These are phyloP conservation scores for Gila orcuttii DNA, from an alignment of 2,113 vertebrate genomes.

Conservation along the genomic window DNA sequence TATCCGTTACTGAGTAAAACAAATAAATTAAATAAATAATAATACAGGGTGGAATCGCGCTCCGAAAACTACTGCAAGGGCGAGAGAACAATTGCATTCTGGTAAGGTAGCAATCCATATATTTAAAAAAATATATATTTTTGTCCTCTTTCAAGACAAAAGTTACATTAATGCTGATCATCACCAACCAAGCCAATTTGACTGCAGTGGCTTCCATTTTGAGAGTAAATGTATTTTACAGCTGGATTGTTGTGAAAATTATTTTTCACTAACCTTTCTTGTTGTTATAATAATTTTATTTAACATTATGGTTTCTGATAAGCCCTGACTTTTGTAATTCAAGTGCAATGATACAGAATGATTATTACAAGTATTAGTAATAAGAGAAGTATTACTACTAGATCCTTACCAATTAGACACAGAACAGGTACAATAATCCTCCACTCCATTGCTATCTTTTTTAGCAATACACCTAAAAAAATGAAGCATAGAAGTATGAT, in stretches of 20 bases:
- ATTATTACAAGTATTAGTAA: no score
- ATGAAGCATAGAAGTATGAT: background rate
- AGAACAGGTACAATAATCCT: background rate
- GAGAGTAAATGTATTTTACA: background rate
- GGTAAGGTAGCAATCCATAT: no score
- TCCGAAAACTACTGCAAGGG: no score
- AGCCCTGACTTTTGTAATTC: background rate
- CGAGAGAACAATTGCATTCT: no score
- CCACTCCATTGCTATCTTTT: conserved; percentile 30
- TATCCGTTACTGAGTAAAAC: no score
- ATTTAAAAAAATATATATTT: background rate
- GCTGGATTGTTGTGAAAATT: background rate
- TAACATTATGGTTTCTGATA: background rate
- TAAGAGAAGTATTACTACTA: background rate
- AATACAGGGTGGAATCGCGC: no score
- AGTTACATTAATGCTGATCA: background rate
- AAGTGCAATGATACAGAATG: background rate
- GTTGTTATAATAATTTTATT: background rate
- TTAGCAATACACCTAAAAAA: background rate
- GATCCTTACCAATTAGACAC: conserved; percentile 12
- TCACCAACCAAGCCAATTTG: background rate
- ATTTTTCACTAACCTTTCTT: background rate
- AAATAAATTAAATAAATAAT: no score
- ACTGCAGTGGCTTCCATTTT: background rate
- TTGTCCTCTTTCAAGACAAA: no score